Evolutionary conservation across 2,888 invertebrate genomes (phyloP), one percentile per base, ranked within the genome.

Genomic region (Sisyra terminalis): DNA sequence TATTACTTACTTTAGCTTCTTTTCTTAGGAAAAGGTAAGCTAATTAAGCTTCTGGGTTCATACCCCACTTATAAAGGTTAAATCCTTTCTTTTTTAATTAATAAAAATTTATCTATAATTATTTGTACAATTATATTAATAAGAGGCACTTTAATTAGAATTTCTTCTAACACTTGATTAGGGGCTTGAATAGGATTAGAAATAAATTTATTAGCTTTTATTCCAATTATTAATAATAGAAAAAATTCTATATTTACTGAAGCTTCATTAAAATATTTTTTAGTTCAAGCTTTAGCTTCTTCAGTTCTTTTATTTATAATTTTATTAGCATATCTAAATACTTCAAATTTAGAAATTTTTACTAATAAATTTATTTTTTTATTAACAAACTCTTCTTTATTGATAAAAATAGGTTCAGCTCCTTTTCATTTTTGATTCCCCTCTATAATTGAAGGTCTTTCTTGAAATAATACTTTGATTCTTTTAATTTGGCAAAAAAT

Each of bases 401-500:
- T 71, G 55, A 58, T 69, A 60, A 73, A 71, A 69, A 66, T 67
- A 64, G 72, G 73, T 49, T 62, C 69, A 0, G 59, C 66, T 5
- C 73, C 73, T 0, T 71, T 75, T 41, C 71, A 73, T n/a, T n/a
- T n/a, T n/a, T n/a, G n/a, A n/a, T n/a, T n/a, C n/a, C n/a, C n/a
- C n/a, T n/a, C n/a, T n/a, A 63, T 75, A 55, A 64, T 70, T 51
- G 70, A 70, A 63, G 71, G 70, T 2, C 50, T 73, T 63, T 60
- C 57, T 18, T 75, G 73, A 71, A 56, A 64, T 48, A 73, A 70
- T 59, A 56, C 60, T 46, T 57, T 72, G 53, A 60, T 73, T 53
- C 56, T 73, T 63, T 61, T 72, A 61, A 70, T 70, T 0, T 73
- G 72, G 65, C 75, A 75, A 73, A 75, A 75, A 71, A 67, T 74